phyloP scores from a whole-genome alignment of 2,797 vertebrate species.

The Epinephelus malabaricus region DNA sequence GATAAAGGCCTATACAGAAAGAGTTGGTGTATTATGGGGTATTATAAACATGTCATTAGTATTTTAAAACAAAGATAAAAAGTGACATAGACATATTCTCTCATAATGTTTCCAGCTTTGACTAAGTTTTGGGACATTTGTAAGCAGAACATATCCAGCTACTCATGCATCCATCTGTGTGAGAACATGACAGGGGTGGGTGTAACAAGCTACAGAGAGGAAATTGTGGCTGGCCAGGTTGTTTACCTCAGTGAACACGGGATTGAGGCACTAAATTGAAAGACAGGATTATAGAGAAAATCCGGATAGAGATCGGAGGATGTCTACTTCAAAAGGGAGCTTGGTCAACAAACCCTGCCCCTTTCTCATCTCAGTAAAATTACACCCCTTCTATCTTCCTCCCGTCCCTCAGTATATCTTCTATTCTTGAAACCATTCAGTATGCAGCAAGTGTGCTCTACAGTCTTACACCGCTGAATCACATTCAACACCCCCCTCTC shows the following conservation, averaged over 20 bases:
- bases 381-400: conserved; percentile 27
- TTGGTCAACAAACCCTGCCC: conserved; percentile 61
- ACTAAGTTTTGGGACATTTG: conserved; percentile 30
- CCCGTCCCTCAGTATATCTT: conserved; percentile 18
- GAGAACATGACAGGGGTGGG: conserved; percentile 28
- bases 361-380: conserved; percentile 53
- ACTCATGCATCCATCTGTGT: conserved; percentile 10
- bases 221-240: conserved; percentile 51
- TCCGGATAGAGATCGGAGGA: conserved; percentile 64
- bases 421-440: conserved; percentile 35
- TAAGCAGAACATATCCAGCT: conserved; percentile 16
- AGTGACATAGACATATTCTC: background rate
- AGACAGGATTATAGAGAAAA: conserved; percentile 70
- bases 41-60: background rate
- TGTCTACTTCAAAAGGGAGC: conserved; percentile 55
- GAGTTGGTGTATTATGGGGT: background rate
- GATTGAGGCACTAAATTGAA: conserved; percentile 65
- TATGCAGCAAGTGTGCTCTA: conserved; percentile 32
- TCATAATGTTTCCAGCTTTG: conserved; percentile 1
- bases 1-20: background rate
- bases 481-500: conserved; percentile 48
- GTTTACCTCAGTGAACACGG: conserved; percentile 66
- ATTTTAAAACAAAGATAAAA: background rate
- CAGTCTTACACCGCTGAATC: conserved; percentile 44
- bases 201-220: conserved; percentile 43